Base-by-base conservation (phyloP, 2,113 vertebrate genomes). In the Orientallactaga bullata region DNA sequence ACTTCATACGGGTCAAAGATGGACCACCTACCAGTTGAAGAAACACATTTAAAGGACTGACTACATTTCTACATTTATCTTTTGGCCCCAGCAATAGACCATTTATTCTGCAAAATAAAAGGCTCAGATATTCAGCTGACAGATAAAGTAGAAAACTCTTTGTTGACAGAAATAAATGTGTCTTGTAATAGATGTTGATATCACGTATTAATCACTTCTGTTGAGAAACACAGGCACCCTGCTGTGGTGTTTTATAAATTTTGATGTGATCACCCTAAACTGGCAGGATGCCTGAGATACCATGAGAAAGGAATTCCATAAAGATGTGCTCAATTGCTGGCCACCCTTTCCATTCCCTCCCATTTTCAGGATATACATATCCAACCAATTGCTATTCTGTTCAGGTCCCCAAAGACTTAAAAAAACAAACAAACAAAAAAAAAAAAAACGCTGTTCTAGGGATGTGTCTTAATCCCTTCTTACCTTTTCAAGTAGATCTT, bases 81-180 rank as follows among this genome's bases (percentile, higher is more conserved):
- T 97, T 95, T 94, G 96, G 72, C 69, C 87, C 66, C 86, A 92
- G 76, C 83, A 89, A 7, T 71, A 55, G 26, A 93, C 6, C 0
- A 74, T 71, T 30, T 83, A 95, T 93, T 93, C 51, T 66, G 20
- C 76, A 85, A 94, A 89, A 79, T 85, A 84, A 91, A 96, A 96
- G 90, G 15, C 78, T 92, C 65, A 71, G 21, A 32, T 85, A 66
- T 88, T 94, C 84, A 96, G 81, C 80, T 30, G 74, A 83, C 95
- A 95, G 88, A 85, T 69, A 93, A 96, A 96, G 93, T 94, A 92
- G 24, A 85, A 96, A 94, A 68, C 83, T 97, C 95, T 97, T 94
- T 97, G 96, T 89, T 98, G 97, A 97, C 96, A 98, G 97, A 95
- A 97, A 88, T 96, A 95, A 98, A 97, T 95, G 94, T 97, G 95